Evolutionary conservation across 64 coral and sea anemone species (phyloP).

Genomic region (Pocillopora verrucosa): DNA sequence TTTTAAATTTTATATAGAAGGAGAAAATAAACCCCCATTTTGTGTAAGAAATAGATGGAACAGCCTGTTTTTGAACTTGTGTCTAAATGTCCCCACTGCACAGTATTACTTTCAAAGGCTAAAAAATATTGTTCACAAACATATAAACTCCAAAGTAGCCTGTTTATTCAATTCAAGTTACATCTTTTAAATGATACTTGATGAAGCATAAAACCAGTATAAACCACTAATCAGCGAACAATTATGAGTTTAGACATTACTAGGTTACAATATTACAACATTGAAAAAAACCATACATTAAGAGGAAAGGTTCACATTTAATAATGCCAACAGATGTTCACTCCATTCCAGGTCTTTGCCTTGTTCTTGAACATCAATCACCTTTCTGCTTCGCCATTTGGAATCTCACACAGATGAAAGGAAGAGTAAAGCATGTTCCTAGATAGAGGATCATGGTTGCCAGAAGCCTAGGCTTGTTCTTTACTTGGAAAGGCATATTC

Average conservation of each 20-base stretch:
- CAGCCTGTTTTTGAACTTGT: too few relatives aligned
- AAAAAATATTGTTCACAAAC: background rate
- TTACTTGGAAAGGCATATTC: conserved; percentile 98
- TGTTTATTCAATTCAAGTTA: background rate
- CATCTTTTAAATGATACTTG: background rate
- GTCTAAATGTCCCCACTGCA: too few relatives aligned
- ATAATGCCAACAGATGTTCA: background rate
- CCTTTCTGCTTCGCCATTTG: conserved; percentile 87
- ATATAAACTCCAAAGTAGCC: background rate
- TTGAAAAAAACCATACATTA: background rate
- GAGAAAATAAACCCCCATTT: too few relatives aligned
- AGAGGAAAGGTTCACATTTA: conserved; percentile 2
- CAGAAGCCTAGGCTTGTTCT: conserved; percentile 96
- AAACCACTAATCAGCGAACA: background rate
- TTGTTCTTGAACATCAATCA: background rate
- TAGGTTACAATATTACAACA: background rate
- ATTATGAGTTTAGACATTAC: background rate
- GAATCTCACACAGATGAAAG: conserved; percentile 96
- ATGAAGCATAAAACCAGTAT: background rate
- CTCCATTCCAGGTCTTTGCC: background rate
- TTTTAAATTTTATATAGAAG: too few relatives aligned
- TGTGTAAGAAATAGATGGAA: too few relatives aligned
- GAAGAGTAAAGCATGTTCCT: conserved; percentile 77
- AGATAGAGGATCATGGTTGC: conserved; percentile 78
- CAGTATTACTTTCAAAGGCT: background rate